Base-by-base conservation (phyloP, 2,888 invertebrate species). In the Dolomedes plantarius region DNA sequence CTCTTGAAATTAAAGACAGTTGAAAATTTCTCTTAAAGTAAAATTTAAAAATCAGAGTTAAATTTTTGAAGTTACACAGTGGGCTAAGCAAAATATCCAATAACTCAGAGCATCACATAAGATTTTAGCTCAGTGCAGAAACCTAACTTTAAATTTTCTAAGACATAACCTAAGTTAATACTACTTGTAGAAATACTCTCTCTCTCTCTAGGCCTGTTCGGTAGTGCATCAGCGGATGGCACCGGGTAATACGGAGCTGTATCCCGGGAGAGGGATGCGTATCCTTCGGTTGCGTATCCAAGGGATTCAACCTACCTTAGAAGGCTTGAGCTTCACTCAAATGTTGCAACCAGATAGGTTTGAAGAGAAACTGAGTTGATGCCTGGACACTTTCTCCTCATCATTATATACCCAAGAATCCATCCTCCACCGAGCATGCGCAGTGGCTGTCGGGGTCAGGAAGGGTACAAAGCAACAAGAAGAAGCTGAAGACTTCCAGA, bases 381-480 rank as follows among this genome's bases (percentile, higher is more conserved):
- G 56, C 28, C 46, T 5, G 28, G 65, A 13, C 23, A 73, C 77
- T 78, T 85, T 73, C 77, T 72, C 62, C 28, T n/a, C 83, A 77
- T 77, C 72, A 36, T 83, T 85, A 77, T 85, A 85, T 85, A 85
- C 83, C 72, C 68, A 23, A 28, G 41, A 28, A 69, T 41, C 50
- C 65, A 39, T 65, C 72, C 11, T 39, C 67, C 67, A 32, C 56
- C 6, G 75, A 19, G 73, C 83, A 85, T 85, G 83, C 83, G 83
- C 83, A 73, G 23, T 77, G 27, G 46, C 65, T 65, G 50, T 67
- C 71, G 77, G 83, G 83, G 83, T 83, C 73, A 83, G 62, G 36
- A 46, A 50, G 50, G 41, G 69, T 41, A 31, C 31, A 68, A 62
- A 76, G 46, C 62, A 82, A 76, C 46, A 41, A 32, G 29, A 81